Conservation (phyloP, 2,797 vertebrate genomes). For the Paguma larvata region DNA sequence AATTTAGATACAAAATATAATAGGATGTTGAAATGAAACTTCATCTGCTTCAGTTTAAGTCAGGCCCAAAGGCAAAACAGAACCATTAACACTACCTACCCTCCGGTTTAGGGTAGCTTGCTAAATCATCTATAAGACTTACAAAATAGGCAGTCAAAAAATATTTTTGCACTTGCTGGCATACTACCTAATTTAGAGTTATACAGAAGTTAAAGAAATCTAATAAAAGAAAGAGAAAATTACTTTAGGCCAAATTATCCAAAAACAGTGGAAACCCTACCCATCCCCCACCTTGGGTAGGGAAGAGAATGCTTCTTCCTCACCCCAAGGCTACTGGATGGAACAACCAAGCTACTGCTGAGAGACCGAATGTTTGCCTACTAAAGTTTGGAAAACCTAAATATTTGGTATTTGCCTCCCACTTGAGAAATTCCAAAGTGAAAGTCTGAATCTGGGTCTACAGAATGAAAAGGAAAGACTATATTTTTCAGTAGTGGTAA, state of each 20-base stretch:
- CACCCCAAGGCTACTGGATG: not conserved
- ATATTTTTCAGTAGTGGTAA: not conserved
- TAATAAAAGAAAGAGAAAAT: not conserved
- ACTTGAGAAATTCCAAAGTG: not conserved
- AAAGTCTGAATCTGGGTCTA: not conserved
- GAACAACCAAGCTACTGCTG: not conserved
- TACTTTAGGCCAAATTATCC: not conserved
- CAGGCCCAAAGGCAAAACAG: not conserved
- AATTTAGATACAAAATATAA: conserved; percentile 7
- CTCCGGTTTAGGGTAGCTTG: not conserved
- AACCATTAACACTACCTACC: not conserved
- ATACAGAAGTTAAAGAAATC: not conserved
- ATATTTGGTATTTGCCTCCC: not conserved
- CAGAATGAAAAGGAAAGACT: not conserved
- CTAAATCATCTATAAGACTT: not conserved
- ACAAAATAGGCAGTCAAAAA: not conserved
- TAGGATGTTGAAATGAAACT: not conserved
- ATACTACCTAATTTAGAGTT: not conserved
- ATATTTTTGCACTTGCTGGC: not conserved
- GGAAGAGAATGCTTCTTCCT: not conserved
- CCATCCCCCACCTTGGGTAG: not conserved
- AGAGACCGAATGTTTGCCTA: not conserved
- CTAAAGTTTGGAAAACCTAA: not conserved
- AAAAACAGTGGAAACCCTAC: not conserved
- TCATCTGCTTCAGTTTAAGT: not conserved